Conservation (phyloP, 2,797 vertebrate genomes). For the Aldrovandia affinis region DNA sequence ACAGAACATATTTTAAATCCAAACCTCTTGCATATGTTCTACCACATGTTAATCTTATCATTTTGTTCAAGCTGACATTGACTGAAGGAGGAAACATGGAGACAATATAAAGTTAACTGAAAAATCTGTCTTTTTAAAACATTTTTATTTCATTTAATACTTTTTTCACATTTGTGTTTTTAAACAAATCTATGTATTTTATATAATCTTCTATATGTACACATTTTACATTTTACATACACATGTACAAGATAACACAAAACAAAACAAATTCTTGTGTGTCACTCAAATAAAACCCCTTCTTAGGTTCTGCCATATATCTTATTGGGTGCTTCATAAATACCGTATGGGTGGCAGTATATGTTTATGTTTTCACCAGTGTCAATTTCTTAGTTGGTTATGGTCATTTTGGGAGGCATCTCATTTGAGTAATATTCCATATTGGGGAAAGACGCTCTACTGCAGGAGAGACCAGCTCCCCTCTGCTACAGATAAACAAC, state of each 20-base stretch:
- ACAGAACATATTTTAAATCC: not conserved
- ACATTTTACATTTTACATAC: slow-evolving; percentile 69
- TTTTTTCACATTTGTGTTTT: slow-evolving; percentile 63
- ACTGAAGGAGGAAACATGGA: slow-evolving; percentile 32
- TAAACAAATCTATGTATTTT: slow-evolving; percentile 61
- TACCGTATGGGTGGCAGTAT: not conserved
- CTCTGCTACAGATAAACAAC: not conserved
- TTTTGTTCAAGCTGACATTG: not conserved
- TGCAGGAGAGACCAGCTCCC: slow-evolving; percentile 43
- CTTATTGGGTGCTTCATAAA: not conserved
- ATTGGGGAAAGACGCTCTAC: not conserved
- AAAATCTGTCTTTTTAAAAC: slow-evolving; percentile 43
- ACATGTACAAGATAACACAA: slow-evolving; percentile 63
- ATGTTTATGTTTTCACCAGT: not conserved
- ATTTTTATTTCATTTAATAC: slow-evolving; percentile 60
- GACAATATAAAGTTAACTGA: not conserved
- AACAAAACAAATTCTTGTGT: slow-evolving; percentile 21
- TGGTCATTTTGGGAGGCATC: not conserved
- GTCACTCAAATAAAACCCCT: slow-evolving; percentile 7
- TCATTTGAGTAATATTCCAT: not conserved
- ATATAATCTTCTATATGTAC: slow-evolving; percentile 75
- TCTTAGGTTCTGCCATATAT: not conserved
- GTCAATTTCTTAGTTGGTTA: not conserved
- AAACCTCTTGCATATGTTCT: not conserved
- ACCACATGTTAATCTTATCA: not conserved